A percentile compares a stretch with the other conserved stretches of the same genome.
Conservation (phyloP, 35 echinoderm and acorn worm species). For the Ophioderma brevispina region DNA sequence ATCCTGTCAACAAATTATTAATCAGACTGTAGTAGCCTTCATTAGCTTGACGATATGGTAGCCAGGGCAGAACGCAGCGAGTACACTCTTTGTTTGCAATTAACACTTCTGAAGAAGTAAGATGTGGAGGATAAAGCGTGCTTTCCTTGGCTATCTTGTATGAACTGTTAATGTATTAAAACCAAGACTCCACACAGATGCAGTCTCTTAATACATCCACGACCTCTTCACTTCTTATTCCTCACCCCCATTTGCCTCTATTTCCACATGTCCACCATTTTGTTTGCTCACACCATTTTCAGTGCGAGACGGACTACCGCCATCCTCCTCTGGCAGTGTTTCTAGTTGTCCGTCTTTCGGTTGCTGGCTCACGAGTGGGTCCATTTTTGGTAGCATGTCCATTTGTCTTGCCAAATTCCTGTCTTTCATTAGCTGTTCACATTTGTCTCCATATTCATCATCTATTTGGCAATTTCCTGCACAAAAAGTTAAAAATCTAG, state of each 20-base stretch:
- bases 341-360: neutral
- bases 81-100: too few relatives aligned
- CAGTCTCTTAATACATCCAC: neutral
- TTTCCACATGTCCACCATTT: neutral
- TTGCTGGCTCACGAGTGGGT: neutral
- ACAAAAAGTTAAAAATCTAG: too few relatives aligned
- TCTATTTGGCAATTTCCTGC: constrained; percentile 29
- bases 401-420: neutral
- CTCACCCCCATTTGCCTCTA: neutral
- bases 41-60: too few relatives aligned
- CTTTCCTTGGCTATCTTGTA: too few relatives aligned
- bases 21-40: too few relatives aligned
- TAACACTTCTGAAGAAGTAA: too few relatives aligned
- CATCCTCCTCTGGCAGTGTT: neutral
- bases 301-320: neutral
- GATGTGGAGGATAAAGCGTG: too few relatives aligned
- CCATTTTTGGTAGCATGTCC: neutral
- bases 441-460: constrained; percentile 40
- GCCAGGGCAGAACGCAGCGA: too few relatives aligned
- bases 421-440: constrained; percentile 27
- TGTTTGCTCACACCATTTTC: neutral
- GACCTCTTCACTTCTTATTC: too few relatives aligned
- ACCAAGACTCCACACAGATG: neutral
- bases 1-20: too few relatives aligned
- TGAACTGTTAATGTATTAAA: too few relatives aligned